Evolutionary conservation across 2,797 vertebrate genomes (phyloP).

Genomic region (Trachurus trachurus): DNA sequence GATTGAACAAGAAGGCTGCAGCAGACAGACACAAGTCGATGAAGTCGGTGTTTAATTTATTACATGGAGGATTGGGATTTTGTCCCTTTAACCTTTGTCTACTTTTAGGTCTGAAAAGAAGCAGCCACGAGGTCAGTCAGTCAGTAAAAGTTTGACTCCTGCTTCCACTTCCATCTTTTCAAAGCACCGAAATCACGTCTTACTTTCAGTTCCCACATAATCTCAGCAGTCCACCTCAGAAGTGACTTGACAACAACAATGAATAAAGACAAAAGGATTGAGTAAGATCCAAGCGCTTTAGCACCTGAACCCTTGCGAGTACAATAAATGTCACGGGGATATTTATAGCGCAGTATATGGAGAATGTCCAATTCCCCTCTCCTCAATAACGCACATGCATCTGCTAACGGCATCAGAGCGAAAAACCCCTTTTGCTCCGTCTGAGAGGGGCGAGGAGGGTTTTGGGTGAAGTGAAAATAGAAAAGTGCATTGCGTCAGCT

Average conservation of each 20-base stretch:
- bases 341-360: slow-evolving; percentile 95
- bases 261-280: slow-evolving; percentile 71
- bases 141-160: background rate
- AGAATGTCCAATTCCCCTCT: slow-evolving; percentile 93
- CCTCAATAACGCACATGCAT: slow-evolving; percentile 92
- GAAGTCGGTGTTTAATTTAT: background rate
- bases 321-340: slow-evolving; percentile 95
- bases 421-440: slow-evolving; percentile 52
- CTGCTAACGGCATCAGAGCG: slow-evolving; percentile 94
- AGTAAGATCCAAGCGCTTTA: slow-evolving; percentile 93
- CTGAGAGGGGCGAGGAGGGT: slow-evolving; percentile 29
- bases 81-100: background rate
- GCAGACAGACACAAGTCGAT: background rate
- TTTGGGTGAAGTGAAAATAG: slow-evolving; percentile 85
- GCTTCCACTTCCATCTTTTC: slow-evolving; percentile 1
- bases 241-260: slow-evolving; percentile 49
- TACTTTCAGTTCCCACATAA: background rate
- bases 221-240: slow-evolving; percentile 32
- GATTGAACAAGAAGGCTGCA: background rate
- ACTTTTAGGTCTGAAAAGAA: background rate
- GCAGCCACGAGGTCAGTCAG: background rate
- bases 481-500: slow-evolving; percentile 79
- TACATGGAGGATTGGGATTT: background rate
- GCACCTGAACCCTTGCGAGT: slow-evolving; percentile 95
- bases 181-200: background rate